Base-by-base conservation (phyloP, 2,113 vertebrate species). In the Carassius carassius region DNA sequence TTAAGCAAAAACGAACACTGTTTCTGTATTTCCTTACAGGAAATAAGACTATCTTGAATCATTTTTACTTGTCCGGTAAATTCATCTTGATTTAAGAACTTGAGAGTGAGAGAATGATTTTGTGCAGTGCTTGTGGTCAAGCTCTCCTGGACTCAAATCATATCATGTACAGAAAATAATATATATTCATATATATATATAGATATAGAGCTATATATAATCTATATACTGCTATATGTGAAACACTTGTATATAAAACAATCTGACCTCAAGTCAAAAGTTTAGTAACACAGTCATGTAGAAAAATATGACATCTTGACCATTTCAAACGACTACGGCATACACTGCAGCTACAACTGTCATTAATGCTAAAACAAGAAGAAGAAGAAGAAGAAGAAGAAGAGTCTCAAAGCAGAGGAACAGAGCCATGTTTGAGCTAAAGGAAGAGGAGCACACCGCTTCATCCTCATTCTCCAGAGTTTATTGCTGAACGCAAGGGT, bases 281-380 rank as follows among this genome's bases (percentile, higher is more conserved):
- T 83, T 87, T 76, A 83, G 87, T 86, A 86, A 85, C 85, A 87
- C 84, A 80, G 76, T 83, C 83, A 83, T 81, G 86, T 89, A 89
- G 84, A 89, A 89, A 89, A 89, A 89, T 89, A 89, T 86, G 84
- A 89, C 86, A 89, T 89, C 88, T 89, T 58, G 51, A 88, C 70
- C 49, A 76, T 81, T 76, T 70, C 23, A 81, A 87, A 78, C 79
- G 44, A 87, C 86, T 84, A 87, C 58, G 82, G 37, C 86, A 72
- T 70, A 87, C 73, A 89, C 70, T 70, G 51, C 44, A 73, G 85
- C 88, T 87, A 87, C 85, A 41, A 78, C 67, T 77, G 56, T 75
- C 54, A 69, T 81, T 73, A 78, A 89, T n/a, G 84, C 84, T 87
- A 81, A 87, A 87, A 87, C 81, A 81, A 83, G 77, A 16, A 56